Percentiles rank a stretch among this genome's conserved stretches.
Conservation (phyloP, 1,140 invertebrate genomes). For the Leptopilina clavipes region DNA sequence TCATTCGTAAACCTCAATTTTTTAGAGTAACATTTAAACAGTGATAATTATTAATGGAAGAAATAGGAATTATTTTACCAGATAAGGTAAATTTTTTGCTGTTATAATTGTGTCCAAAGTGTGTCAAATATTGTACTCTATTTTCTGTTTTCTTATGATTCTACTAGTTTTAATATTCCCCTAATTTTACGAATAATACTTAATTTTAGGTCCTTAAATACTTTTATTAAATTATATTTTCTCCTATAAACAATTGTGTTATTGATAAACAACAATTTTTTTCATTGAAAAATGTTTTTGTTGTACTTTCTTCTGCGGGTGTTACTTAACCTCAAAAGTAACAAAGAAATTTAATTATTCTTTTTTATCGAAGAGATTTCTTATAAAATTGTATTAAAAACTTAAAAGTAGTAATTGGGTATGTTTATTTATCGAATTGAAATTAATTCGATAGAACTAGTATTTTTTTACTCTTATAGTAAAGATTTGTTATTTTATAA, state of each 20-base stretch:
- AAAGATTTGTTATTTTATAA: background rate
- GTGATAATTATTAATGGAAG: slow-evolving; percentile 77
- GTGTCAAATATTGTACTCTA: background rate
- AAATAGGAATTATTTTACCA: slow-evolving; percentile 81
- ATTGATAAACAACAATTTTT: background rate
- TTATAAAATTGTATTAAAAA: too few species aligned
- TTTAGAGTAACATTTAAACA: slow-evolving; percentile 36
- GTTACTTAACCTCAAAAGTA: slow-evolving; percentile 5
- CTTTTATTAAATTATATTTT: background rate
- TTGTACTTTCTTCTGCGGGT: background rate
- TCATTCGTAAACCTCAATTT: slow-evolving; percentile 9
- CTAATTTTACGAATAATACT: background rate
- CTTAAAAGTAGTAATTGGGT: too few species aligned
- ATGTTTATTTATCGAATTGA: too few species aligned
- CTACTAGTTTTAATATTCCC: background rate
- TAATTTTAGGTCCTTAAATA: background rate
- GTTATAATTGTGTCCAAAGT: background rate
- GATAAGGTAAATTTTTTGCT: slow-evolving; percentile 78
- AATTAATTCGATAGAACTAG: too few species aligned
- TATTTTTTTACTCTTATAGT: too few species aligned
- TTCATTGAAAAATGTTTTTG: background rate
- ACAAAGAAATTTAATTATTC: too few species aligned
- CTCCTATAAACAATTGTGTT: background rate
- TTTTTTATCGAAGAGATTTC: too few species aligned
- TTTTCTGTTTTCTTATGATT: too few species aligned